Evolutionary conservation across 2,888 invertebrate genomes (phyloP).

Genomic region (Lampropteryx suffumata): DNA sequence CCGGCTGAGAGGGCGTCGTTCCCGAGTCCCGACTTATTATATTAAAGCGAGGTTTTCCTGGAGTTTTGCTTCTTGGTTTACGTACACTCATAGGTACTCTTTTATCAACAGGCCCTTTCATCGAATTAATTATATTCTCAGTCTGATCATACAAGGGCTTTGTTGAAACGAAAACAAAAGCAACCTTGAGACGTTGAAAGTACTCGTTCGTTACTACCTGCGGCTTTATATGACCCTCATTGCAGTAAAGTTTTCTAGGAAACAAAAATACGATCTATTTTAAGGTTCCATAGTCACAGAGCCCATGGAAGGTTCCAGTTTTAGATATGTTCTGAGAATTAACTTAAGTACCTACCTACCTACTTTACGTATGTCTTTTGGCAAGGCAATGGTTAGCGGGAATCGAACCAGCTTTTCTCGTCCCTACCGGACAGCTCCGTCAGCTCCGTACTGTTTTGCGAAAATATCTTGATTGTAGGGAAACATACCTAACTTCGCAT

Average conservation of each 20-base stretch:
- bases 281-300: no score
- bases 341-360: no score
- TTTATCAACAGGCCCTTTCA: conserved; percentile 3
- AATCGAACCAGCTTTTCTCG: no score
- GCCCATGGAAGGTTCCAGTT: no score
- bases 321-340: no score
- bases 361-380: no score
- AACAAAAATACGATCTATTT: neutral
- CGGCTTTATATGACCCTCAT: neutral
- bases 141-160: conserved; percentile 2
- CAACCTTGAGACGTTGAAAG: conserved; percentile 5
- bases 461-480: no score
- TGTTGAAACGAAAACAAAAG: conserved; percentile 2
- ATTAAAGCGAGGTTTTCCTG: conserved; percentile 15
- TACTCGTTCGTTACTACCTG: conserved; percentile 8
- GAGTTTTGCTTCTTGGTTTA: conserved; percentile 9
- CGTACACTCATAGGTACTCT: neutral
- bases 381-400: no score
- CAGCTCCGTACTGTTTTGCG: no score
- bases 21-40: conserved; percentile 13
- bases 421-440: no score
- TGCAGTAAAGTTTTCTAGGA: neutral
- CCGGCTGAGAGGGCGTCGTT: conserved; percentile 19
- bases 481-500: no score
- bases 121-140: conserved; percentile 11